Evolutionary conservation across 1,140 invertebrate species (phyloP).

Genomic region (Bathynomus jamesi): DNA sequence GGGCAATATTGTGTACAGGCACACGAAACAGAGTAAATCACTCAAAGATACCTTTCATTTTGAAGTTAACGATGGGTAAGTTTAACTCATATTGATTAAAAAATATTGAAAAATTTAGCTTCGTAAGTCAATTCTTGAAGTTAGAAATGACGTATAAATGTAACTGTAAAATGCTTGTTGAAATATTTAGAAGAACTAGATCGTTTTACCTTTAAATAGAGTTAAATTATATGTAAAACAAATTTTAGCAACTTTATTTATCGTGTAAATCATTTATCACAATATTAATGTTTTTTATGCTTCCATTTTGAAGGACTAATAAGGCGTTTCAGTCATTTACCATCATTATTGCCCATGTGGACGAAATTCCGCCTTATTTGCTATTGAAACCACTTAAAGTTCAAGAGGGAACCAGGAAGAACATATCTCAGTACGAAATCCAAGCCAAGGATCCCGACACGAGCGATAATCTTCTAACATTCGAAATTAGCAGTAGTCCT

Average conservation of each 20-base stretch:
- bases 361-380: conserved; percentile 46
- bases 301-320: no score
- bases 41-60: neutral
- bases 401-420: conserved; percentile 44
- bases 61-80: conserved; percentile 24
- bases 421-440: conserved; percentile 44
- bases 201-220: no score
- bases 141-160: no score
- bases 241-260: no score
- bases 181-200: no score
- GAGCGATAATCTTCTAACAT: conserved; percentile 42
- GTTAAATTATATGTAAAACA: no score
- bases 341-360: conserved; percentile 43
- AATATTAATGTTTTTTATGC: no score
- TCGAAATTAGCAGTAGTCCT: conserved; percentile 42
- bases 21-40: neutral
- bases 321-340: conserved; percentile 38
- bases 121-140: no score
- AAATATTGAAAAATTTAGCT: no score
- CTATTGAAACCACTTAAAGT: conserved; percentile 44
- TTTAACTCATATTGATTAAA: no score
- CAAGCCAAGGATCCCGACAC: conserved; percentile 45
- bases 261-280: no score
- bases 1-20: neutral
- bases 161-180: no score